Percentiles rank a stretch among this genome's conserved stretches.
Evolutionary conservation across 37 sponge, comb jelly and placozoan species (phyloP).

Genomic region (Bolinopsis microptera): DNA sequence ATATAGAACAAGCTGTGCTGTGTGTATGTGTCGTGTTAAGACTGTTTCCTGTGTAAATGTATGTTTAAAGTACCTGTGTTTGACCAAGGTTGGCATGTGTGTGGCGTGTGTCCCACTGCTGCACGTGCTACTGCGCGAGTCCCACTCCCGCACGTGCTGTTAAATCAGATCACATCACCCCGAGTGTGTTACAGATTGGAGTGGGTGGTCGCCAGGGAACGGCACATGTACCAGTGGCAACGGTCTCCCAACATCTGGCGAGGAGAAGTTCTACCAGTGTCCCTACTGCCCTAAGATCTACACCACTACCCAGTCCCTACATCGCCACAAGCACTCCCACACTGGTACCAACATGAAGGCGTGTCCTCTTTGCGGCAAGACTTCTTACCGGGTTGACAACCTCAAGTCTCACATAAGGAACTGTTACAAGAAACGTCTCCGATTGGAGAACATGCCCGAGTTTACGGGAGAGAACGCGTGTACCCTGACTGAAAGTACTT

Average conservation of each 20-base stretch:
- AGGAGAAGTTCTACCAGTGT: conserved; percentile 62
- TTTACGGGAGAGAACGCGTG: not conserved
- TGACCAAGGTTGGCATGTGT: not conserved
- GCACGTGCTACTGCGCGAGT: not conserved
- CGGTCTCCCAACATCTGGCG: not conserved
- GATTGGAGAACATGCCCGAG: conserved; percentile 42
- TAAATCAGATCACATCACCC: not conserved
- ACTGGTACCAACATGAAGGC: conserved; percentile 66
- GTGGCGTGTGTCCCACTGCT: not conserved
- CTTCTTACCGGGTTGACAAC: conserved; percentile 50
- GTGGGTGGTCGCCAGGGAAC: not conserved
- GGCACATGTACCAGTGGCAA: not conserved
- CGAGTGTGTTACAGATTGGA: conserved; percentile 50
- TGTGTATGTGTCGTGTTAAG: not conserved
- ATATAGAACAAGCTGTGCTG: not conserved
- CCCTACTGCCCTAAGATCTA: conserved; percentile 65
- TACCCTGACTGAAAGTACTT: not conserved
- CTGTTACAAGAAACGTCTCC: conserved; percentile 60
- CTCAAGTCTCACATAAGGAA: conserved; percentile 64
- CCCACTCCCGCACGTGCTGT: not conserved
- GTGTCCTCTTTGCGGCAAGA: conserved; percentile 64
- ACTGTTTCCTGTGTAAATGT: not conserved
- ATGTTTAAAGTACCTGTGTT: too few species aligned
- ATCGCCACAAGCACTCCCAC: conserved; percentile 60
- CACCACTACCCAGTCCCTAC: conserved; percentile 57